Conservation (phyloP, 1,140 invertebrate genomes). For the Saccostrea cuccullata region DNA sequence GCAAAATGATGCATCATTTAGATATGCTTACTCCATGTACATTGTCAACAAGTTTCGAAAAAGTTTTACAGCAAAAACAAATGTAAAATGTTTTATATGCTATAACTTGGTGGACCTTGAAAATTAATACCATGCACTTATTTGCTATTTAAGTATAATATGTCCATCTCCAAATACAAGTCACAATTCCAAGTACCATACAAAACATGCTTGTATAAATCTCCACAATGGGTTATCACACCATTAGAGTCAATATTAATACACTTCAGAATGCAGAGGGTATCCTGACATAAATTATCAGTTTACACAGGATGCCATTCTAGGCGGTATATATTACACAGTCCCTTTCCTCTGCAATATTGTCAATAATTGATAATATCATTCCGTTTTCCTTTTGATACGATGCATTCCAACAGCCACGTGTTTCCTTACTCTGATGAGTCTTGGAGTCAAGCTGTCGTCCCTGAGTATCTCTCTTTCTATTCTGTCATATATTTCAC, state of each 20-base stretch:
- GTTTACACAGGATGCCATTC: not conserved
- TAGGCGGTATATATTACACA: conserved; percentile 17
- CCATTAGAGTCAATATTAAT: not conserved
- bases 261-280: not conserved
- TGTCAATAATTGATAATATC: conserved; percentile 23
- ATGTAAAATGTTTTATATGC: not conserved
- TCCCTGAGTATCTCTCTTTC: not conserved
- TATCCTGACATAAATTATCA: not conserved
- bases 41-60: not conserved
- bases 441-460: not conserved
- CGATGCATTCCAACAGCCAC: not conserved
- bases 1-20: not conserved
- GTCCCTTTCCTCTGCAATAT: not conserved
- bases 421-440: not conserved
- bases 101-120: not conserved
- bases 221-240: not conserved
- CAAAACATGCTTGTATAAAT: not conserved
- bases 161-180: not conserved
- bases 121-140: not conserved
- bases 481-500: not conserved
- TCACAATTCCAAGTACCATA: not conserved
- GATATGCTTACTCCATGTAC: not conserved
- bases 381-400: not conserved
- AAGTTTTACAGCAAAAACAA: not conserved
- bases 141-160: not conserved